These are phyloP conservation scores for Labeo calbasu DNA, from an alignment of 2,797 vertebrate genomes.

Conservation along the genomic window DNA sequence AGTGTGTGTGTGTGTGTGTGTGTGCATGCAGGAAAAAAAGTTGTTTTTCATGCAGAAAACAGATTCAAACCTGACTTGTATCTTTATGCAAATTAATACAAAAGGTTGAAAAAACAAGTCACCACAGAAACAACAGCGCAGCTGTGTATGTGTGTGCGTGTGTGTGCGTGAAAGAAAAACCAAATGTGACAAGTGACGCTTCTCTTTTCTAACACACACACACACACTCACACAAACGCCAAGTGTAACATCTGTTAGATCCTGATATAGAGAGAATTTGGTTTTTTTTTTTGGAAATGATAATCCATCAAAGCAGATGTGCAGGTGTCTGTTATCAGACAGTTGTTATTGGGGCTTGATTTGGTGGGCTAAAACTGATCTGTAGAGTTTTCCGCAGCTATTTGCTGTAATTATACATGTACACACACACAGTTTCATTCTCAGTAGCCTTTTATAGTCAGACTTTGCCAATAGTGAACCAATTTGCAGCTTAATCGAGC, in stretches of 20 bases:
- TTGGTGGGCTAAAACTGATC: slow-evolving; percentile 9
- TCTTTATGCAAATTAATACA: slow-evolving; percentile 53
- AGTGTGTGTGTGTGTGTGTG: slow-evolving; percentile 28
- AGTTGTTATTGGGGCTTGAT: not conserved
- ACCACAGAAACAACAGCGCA: slow-evolving; percentile 60
- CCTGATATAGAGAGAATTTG: slow-evolving; percentile 17
- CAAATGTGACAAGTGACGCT: not conserved
- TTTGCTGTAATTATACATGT: slow-evolving; percentile 15
- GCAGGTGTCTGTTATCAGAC: slow-evolving; percentile 25
- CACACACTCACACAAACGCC: not conserved
- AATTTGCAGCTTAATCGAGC: slow-evolving; percentile 18
- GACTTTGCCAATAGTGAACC: slow-evolving; percentile 10
- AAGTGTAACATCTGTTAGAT: slow-evolving; percentile 27
- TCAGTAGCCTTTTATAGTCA: slow-evolving; percentile 7
- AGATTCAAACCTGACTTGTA: slow-evolving; percentile 47
- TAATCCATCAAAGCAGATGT: slow-evolving; percentile 29
- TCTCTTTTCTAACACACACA: not conserved
- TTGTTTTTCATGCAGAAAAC: slow-evolving; percentile 17
- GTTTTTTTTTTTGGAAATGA: slow-evolving; percentile 13
- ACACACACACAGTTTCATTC: not conserved
- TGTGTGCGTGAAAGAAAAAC: slow-evolving; percentile 10
- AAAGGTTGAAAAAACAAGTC: slow-evolving; percentile 58
- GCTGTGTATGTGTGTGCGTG: slow-evolving; percentile 47
- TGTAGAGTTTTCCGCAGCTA: not conserved
- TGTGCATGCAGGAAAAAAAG: slow-evolving; percentile 17